These are phyloP conservation scores for Coelinius sp. DNA, from an alignment of 2,888 invertebrate genomes.

Conservation along the genomic window DNA sequence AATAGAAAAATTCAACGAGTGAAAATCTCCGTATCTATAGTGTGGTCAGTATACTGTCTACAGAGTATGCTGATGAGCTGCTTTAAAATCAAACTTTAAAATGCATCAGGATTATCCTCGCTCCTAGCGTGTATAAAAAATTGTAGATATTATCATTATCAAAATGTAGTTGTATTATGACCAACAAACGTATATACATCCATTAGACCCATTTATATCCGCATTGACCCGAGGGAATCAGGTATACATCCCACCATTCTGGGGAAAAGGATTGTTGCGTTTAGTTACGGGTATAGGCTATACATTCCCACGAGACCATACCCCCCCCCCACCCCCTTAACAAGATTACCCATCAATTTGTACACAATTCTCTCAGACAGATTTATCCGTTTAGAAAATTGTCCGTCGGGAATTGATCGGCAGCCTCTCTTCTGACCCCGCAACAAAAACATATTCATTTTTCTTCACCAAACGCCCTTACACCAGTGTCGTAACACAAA, in stretches of 20 bases:
- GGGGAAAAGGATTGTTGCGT: neutral
- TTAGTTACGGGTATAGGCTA: slow-evolving; percentile 20
- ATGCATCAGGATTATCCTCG: no score
- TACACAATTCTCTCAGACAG: slow-evolving; percentile 48
- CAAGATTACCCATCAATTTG: slow-evolving; percentile 59
- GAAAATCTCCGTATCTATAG: no score
- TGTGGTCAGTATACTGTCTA: no score
- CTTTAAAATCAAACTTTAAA: no score
- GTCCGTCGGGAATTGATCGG: neutral
- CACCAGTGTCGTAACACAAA: neutral
- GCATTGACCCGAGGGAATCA: slow-evolving; percentile 36
- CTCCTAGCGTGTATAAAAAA: neutral
- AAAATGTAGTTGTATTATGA: no score
- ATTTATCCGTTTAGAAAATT: slow-evolving; percentile 18
- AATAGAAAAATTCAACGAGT: no score
- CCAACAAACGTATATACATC: no score
- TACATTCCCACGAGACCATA: no score
- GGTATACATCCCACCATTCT: slow-evolving; percentile 44
- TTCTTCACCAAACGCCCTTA: neutral
- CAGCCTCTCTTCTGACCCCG: neutral
- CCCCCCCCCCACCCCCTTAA: slow-evolving; percentile 54
- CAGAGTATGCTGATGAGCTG: no score
- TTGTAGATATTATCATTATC: no score
- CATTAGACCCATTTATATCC: slow-evolving; percentile 56
- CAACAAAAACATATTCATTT: neutral